phyloP scores from a whole-genome alignment of 2,888 invertebrate species.

The Beris chalybata region DNA sequence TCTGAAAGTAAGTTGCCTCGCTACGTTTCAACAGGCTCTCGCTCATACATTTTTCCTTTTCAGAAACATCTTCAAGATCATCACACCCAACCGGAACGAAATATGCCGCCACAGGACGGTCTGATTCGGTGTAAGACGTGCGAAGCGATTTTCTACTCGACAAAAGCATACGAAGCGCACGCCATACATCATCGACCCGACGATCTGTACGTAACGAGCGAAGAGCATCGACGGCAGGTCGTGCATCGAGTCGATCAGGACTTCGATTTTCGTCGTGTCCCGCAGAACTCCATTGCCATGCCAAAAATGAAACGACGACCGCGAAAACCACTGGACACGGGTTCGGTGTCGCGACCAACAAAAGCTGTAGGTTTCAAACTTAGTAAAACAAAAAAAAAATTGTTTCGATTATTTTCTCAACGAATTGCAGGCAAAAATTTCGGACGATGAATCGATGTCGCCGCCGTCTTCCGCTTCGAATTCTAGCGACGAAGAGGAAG shows the following conservation, averaged over 20 bases:
- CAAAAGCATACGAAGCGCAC: constrained; percentile 67
- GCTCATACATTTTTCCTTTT: constrained; percentile 27
- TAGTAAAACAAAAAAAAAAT: not conserved
- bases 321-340: not conserved
- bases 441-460: constrained; percentile 31
- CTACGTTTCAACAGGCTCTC: not conserved
- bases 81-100: constrained; percentile 60
- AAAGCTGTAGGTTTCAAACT: not conserved
- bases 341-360: not conserved
- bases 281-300: constrained; percentile 26
- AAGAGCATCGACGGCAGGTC: constrained; percentile 58
- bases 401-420: not conserved
- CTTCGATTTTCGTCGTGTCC: constrained; percentile 58
- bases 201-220: constrained; percentile 64
- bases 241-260: constrained; percentile 59
- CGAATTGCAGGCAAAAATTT: not conserved
- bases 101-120: constrained; percentile 56
- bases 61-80: constrained; percentile 62
- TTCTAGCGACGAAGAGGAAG: constrained; percentile 29
- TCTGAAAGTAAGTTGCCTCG: constrained; percentile 57
- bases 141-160: constrained; percentile 66
- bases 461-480: constrained; percentile 32
- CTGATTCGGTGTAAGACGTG: constrained; percentile 66
- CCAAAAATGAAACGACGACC: constrained; percentile 2
- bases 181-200: constrained; percentile 64